Evolutionary conservation across 2,113 vertebrate genomes (phyloP).

Genomic region (Accipiter cooperii): DNA sequence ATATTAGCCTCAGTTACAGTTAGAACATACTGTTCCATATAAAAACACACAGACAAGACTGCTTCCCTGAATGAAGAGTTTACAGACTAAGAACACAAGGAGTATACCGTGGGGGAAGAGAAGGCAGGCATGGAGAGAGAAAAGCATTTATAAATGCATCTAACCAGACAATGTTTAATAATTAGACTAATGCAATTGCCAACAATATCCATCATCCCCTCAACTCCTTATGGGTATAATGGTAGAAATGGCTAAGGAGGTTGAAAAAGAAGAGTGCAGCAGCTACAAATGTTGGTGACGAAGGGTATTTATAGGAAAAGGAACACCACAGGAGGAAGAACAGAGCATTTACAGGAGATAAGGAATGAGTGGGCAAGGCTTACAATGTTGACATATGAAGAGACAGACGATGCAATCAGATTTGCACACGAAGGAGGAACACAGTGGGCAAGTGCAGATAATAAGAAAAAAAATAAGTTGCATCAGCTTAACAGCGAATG

Average conservation of each 20-base stretch:
- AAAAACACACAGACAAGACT: not conserved
- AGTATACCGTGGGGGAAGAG: not conserved
- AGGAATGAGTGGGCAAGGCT: constrained; percentile 1
- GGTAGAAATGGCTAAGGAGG: not conserved
- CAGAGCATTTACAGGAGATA: not conserved
- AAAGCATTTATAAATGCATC: not conserved
- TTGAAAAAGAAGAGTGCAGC: not conserved
- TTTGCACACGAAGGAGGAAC: not conserved
- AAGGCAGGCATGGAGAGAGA: not conserved
- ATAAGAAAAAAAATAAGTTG: not conserved
- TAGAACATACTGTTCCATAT: not conserved
- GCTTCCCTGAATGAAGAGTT: not conserved
- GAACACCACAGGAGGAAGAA: not conserved
- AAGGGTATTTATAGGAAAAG: not conserved
- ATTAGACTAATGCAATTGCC: not conserved
- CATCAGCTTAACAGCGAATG: not conserved
- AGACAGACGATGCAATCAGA: not conserved
- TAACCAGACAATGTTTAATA: not conserved
- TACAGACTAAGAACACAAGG: not conserved
- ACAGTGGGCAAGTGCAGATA: not conserved
- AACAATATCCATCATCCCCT: not conserved
- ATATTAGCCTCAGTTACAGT: not conserved
- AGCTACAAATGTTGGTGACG: not conserved
- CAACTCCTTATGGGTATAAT: not conserved
- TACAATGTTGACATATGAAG: not conserved